Evolutionary conservation across 2,113 vertebrate species (phyloP).

Genomic region (Setophaga petechia): DNA sequence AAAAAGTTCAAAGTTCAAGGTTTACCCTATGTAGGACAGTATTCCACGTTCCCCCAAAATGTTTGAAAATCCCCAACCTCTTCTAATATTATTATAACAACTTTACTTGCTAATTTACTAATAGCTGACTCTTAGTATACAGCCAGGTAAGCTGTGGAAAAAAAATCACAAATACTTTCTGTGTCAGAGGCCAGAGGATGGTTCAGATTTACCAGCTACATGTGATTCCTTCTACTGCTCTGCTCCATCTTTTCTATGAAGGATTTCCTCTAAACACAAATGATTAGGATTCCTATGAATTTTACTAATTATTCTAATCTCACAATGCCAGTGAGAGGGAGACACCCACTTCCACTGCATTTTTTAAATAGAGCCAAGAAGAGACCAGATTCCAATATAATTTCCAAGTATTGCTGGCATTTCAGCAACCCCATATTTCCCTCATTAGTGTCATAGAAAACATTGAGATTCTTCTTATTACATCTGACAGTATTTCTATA

Average conservation of each 20-base stretch:
- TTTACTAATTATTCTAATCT: background rate
- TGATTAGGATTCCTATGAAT: background rate
- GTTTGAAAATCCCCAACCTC: accelerated
- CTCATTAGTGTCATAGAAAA: background rate
- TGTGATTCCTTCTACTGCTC: background rate
- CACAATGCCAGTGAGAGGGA: background rate
- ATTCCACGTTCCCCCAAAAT: background rate
- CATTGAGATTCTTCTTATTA: background rate
- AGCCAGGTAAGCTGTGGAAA: background rate
- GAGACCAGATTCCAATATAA: background rate
- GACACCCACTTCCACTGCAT: background rate
- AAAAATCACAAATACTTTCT: background rate
- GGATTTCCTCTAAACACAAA: background rate
- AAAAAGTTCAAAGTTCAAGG: background rate
- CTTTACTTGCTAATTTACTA: background rate
- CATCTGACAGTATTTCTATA: background rate
- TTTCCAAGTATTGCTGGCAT: background rate
- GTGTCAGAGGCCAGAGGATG: background rate
- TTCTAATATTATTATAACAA: background rate
- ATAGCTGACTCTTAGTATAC: background rate
- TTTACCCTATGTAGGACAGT: background rate
- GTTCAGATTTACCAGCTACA: background rate
- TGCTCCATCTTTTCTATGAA: background rate
- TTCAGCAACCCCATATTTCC: background rate
- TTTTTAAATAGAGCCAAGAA: background rate